Base-by-base conservation (phyloP, 2,888 invertebrate genomes). In the Bellardia bayeri region DNA sequence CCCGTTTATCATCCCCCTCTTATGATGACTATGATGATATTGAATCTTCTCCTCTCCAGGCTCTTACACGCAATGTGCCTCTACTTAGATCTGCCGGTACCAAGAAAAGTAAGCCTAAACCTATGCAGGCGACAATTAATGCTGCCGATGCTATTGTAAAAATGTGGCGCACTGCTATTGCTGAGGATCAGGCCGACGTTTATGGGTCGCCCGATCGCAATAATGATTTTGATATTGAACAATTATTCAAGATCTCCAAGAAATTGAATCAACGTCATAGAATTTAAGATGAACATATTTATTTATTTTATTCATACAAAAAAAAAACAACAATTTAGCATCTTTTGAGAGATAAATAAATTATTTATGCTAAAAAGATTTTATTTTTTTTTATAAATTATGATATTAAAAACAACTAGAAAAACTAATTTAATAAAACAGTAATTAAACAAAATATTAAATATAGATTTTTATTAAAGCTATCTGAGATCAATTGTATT, bases 151-250 rank as follows among this genome's bases (percentile, higher is more conserved):
- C 90, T 11, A 85, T 92, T 30, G 89, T 92, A 2, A 88, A 90
- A 30, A 90, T 90, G 68, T 92, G 92, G 92, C 92, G 91, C 75
- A 90, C 90, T 0, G 91, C 90, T 56, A 90, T 92, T 74, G 91
- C 92, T 23, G 92, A 92, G 75, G 91, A 91, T 63, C 91, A 91
- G 54, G 90, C 91, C 49, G 83, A 88, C 0, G 49, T 85, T 3
- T 51, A 54, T 49, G 68, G 33, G 14, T 7, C 45, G n/a, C 9
- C 16, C n/a, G 85, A 79, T 8, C 82, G 72, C 51, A 74, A 82
- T 30, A 85, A 88, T 81, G 80, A 87, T 63, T 45, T 76, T 40
- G 71, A 80, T 71, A 54, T 75, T 72, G 83, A 75, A 45, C 66
- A 84, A 33, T 74, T 58, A 9, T 42, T 79, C 37, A 85, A 76